Conservation (phyloP, 1,140 invertebrate genomes). For the Temnothorax nylanderi region DNA sequence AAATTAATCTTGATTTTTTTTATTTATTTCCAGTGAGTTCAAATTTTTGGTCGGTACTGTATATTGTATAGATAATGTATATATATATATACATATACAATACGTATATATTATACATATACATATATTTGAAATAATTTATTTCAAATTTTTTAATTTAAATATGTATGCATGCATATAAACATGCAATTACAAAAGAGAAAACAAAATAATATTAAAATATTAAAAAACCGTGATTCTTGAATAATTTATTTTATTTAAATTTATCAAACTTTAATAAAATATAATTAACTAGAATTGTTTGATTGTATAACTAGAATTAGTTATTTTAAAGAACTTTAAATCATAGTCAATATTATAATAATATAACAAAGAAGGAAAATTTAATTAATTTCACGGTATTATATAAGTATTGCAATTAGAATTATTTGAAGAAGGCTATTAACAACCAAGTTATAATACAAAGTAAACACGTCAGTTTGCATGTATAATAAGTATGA, state of each 20-base stretch:
- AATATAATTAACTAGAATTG: not conserved
- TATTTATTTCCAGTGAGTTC: too few relatives aligned
- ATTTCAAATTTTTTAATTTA: too few relatives aligned
- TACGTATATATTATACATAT: too few relatives aligned
- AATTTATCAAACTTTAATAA: not conserved
- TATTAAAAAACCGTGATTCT: not conserved
- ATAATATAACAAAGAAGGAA: not conserved
- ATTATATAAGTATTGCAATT: not conserved
- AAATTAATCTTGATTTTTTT: too few relatives aligned
- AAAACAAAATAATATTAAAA: not conserved
- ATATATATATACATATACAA: too few relatives aligned
- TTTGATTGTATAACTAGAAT: not conserved
- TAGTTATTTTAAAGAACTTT: not conserved
- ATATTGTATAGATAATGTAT: too few relatives aligned
- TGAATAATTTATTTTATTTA: not conserved
- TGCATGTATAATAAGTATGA: not conserved
- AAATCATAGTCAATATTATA: not conserved
- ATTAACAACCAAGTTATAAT: not conserved
- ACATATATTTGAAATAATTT: too few relatives aligned
- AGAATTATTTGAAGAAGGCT: not conserved
- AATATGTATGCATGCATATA: not conserved
- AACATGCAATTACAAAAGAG: not conserved
- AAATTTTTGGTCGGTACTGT: too few relatives aligned
- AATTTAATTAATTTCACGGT: not conserved
- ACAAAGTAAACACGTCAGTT: not conserved